Percentiles rank a stretch among this genome's conserved stretches.
phyloP scores from a whole-genome alignment of 2,113 vertebrate genomes.

The Mus pahari region DNA sequence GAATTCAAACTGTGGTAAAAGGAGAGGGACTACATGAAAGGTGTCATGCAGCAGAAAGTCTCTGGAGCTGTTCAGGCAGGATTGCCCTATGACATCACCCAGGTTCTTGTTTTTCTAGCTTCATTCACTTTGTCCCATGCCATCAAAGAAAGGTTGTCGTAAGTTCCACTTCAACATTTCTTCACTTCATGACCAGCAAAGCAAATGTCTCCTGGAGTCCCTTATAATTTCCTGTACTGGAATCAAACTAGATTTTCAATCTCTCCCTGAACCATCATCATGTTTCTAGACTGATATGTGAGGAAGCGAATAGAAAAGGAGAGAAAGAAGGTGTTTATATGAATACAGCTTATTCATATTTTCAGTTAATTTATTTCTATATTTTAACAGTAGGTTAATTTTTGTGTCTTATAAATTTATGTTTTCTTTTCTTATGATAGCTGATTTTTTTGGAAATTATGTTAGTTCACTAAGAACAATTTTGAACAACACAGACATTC shows the following conservation, averaged over 20 bases:
- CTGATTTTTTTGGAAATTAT: slow-evolving; percentile 37
- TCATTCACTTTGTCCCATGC: not conserved
- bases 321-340: too few relatives aligned
- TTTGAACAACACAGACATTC: slow-evolving; percentile 23
- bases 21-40: not conserved
- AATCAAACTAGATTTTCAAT: not conserved
- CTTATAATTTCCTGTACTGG: not conserved
- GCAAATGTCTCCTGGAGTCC: not conserved
- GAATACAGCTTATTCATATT: not conserved
- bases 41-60: not conserved
- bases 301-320: fast-evolving
- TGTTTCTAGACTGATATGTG: not conserved
- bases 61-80: not conserved
- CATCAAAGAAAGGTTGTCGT: not conserved
- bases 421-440: not conserved
- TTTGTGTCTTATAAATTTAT: slow-evolving; percentile 23
- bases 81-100: not conserved
- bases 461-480: slow-evolving; percentile 28
- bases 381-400: not conserved
- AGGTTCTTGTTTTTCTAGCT: not conserved
- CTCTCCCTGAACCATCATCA: not conserved
- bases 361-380: not conserved
- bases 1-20: not conserved
- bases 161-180: not conserved
- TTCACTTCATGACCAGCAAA: not conserved